Evolutionary conservation across 2,888 invertebrate genomes (phyloP), one percentile per base, ranked within the genome.

Genomic region (Drosophila bunnanda): DNA sequence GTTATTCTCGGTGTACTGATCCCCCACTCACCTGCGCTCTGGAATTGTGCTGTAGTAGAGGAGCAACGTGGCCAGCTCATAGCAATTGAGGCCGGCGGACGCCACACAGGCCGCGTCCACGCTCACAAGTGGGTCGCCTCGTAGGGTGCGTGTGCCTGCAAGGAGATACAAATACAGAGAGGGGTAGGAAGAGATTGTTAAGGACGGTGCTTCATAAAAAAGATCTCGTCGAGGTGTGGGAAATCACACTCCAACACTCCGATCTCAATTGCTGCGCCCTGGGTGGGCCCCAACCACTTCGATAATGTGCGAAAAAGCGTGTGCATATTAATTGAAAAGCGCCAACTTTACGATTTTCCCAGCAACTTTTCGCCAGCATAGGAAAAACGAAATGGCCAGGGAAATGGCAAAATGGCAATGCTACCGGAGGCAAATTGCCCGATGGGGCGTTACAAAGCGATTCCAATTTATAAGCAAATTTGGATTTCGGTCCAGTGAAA

Each of bases 11-110:
- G 59, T 60, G 57, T 17, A n/a, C 7, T 7, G 32, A 70, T 64
- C 76, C 67, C 75, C 68, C 20, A 89, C 93, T 94, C 93, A 96
- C 96, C 94, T 94, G 80, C 87, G 77, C 76, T 92, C 92, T 82
- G 95, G 94, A 88, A 96, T 94, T 76, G 95, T 94, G 79, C 94
- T 94, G 93, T 95, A 96, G 93, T 95, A 96, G 90, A 96, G 93
- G 76, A 96, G 92, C 77, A 96, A 93, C 79, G 95, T 94, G 72
- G 96, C 95, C 79, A 96, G 93, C 92, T 96, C 95, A 84, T 94
- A 94, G 90, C 94, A 94, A 79, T 94, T 94, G 68, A 95, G 92
- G 72, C 94, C 94, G 75, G 94, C 94, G 87, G 93, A 92, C 65
- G 93, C 93, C 81, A 94, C 93, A 89, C 93, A 93, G 82, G 94